Evolutionary conservation across 2,797 vertebrate genomes (phyloP), one percentile per base, ranked within the genome.

Genomic region (Apogon hyalosoma): DNA sequence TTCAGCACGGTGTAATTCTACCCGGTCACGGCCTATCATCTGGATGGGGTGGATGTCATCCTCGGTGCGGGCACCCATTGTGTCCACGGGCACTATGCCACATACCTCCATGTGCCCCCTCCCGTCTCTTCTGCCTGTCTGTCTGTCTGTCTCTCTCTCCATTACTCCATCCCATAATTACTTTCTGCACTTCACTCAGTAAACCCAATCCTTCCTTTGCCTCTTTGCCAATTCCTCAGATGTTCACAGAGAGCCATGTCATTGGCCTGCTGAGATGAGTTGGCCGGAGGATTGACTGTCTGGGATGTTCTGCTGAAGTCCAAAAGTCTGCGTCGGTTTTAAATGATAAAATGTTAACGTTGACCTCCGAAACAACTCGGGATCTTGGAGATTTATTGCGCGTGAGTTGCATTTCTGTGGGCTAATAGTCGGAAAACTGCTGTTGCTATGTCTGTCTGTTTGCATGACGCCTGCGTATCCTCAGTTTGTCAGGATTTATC

Each of bases 151-250:
- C 85, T 64, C 74, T 79, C 77, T 70, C 82, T 63, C 70, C 68
- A 78, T 86, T 85, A 79, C 80, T 77, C 83, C 86, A 87, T 89
- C 87, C 78, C 81, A 84, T 91, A 90, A 93, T 91, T 88, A 89
- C 87, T 85, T 86, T 84, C 77, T 77, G 81, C 70, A 61, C 84
- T 88, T 90, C 77, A 63, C 70, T 73, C 74, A 73, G 60, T 76
- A 73, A 86, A 84, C 77, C 80, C 75, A 85, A 75, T 84, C 79
- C 86, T 78, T 75, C 52, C 64, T 87, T 80, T 83, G 83, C 84
- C 58, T 36, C 65, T 65, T 73, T 90, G 91, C 91, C 90, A 87
- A 77, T 51, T 87, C 83, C 87, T 92, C 84, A 87, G 84, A 91
- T 89, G 87, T 91, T 88, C 71, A 77, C 58, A 75, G 73, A 74